phyloP scores from a whole-genome alignment of 2,113 vertebrate species.

The Apaloderma vittatum region DNA sequence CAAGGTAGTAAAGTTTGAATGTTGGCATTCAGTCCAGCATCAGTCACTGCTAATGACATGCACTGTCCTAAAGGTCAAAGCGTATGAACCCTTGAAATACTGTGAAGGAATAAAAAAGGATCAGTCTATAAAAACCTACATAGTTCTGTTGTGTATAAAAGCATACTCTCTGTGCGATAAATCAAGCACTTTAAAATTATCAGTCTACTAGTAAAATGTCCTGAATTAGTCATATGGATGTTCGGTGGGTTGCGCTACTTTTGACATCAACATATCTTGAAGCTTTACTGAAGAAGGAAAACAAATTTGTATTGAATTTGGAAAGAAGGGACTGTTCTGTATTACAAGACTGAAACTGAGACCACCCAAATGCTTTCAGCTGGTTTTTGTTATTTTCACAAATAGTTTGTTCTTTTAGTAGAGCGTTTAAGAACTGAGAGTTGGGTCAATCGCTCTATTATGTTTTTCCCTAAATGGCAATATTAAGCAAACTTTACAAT shows the following conservation, averaged over 20 bases:
- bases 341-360: background rate
- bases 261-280: background rate
- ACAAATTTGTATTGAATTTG: background rate
- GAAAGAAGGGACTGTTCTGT: background rate
- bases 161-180: background rate
- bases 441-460: background rate
- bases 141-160: background rate
- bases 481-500: background rate
- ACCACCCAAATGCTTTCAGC: slow-evolving; percentile 61
- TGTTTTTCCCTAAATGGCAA: background rate
- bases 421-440: slow-evolving; percentile 2
- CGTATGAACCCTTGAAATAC: background rate
- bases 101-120: background rate
- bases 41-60: background rate
- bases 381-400: slow-evolving; percentile 53
- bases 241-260: background rate
- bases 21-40: background rate
- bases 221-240: background rate
- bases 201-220: background rate
- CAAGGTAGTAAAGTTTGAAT: background rate
- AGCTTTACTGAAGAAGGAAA: background rate
- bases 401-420: slow-evolving; percentile 15
- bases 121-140: background rate
- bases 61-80: background rate
- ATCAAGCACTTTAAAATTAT: background rate